These are phyloP conservation scores for Lutjanus argentimaculatus DNA, from an alignment of 2,797 vertebrate genomes.

Conservation along the genomic window DNA sequence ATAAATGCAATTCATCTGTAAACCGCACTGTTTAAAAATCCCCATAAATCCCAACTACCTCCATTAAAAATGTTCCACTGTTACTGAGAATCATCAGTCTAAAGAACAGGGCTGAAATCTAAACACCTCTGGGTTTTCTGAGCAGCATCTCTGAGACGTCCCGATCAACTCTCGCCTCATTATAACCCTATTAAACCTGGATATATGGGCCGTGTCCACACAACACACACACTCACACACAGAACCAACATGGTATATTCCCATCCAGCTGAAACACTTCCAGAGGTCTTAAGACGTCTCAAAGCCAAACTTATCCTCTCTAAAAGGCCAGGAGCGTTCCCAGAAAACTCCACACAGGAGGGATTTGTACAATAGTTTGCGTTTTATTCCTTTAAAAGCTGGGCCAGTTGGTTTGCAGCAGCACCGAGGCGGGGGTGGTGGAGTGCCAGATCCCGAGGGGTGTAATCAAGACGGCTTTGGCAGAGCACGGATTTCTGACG, in stretches of 20 bases:
- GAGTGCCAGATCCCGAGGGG: constrained; percentile 55
- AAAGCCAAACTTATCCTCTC: constrained; percentile 61
- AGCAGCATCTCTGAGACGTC: constrained; percentile 35
- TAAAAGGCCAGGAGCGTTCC: constrained; percentile 61
- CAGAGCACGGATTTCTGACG: constrained; percentile 68
- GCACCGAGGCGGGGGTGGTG: not conserved
- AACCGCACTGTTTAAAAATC: constrained; percentile 1
- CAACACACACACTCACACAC: constrained; percentile 28
- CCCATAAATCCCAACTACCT: constrained; percentile 12
- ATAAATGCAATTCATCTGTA: constrained; percentile 14
- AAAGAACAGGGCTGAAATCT: constrained; percentile 18
- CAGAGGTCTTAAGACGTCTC: constrained; percentile 46
- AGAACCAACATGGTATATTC: constrained; percentile 19
- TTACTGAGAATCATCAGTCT: constrained; percentile 19
- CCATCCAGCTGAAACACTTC: constrained; percentile 65
- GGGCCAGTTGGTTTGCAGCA: constrained; percentile 29
- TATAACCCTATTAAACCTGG: constrained; percentile 61
- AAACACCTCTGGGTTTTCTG: constrained; percentile 41
- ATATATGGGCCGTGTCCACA: constrained; percentile 46
- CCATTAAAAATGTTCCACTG: constrained; percentile 13
- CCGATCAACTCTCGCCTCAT: constrained; percentile 51
- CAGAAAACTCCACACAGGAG: constrained; percentile 63
- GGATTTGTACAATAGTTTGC: constrained; percentile 60
- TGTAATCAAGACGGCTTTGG: constrained; percentile 74
- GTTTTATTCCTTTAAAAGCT: constrained; percentile 62